Base-by-base conservation (phyloP, 2,113 vertebrate genomes). In the Neoarius graeffei region DNA sequence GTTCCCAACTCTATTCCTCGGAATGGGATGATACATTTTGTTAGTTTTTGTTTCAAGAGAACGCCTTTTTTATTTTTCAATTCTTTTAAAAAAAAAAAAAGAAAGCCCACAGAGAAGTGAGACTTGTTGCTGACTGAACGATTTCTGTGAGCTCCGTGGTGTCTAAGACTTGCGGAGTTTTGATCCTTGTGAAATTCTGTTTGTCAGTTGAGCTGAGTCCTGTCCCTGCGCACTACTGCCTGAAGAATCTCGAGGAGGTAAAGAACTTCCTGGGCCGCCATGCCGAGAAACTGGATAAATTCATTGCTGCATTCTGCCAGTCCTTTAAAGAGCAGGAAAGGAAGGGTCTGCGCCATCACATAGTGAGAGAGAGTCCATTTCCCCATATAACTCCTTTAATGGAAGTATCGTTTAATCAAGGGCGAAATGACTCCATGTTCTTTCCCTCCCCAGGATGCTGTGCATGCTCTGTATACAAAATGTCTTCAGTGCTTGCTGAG, bases 401-500 rank as follows among this genome's bases (percentile, higher is more conserved):
- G 17, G 7, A 17, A 27, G 48, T 42, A 17, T 17, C 17, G 52
- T 71, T 48, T 85, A 23, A 48, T 25, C 30, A 17, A 59, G 1
- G 4, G 5, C 25, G 60, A 20, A 67, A 67, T 57, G 52, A 9
- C 59, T 50, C 7, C 35, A 30, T 50, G 11, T 76, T 50, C 10
- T 59, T 30, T 62, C 59, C 27, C 35, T 54, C 79, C 48, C 17
- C 87, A 99, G 98, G 98, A 99, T 94, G 96, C 96, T 0, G 97
- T 98, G 77, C 98, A 96, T 67, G 95, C 96, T 48, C 96, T 99
- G 56, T 99, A 98, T 91, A 98, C 97, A 86, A 99, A 96, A 96
- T 99, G 98, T 94, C 97, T 99, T 85, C 98, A 99, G 95, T 97
- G 97, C 92, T 95, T 99, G 85, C 88, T 99, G 91, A 96, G 97